Evolutionary conservation across 2,113 vertebrate species (phyloP).

Genomic region (Apus apus): DNA sequence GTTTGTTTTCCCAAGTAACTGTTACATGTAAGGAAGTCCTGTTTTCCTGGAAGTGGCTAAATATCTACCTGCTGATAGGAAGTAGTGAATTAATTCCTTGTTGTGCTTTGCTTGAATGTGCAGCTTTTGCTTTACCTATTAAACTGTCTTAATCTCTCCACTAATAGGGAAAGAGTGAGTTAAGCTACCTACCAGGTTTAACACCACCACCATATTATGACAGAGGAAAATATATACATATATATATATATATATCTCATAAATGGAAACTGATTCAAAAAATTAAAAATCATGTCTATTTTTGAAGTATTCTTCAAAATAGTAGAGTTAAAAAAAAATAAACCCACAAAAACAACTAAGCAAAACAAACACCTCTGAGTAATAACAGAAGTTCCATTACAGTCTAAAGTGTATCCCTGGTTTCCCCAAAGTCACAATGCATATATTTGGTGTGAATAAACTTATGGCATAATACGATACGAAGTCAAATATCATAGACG

Average conservation of each 20-base stretch:
- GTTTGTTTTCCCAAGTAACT: no score
- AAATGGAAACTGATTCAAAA: not conserved
- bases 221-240: not conserved
- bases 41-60: no score
- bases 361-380: not conserved
- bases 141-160: not conserved
- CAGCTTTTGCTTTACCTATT: not conserved
- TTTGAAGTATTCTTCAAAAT: not conserved
- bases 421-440: not conserved
- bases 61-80: no score
- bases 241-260: not conserved
- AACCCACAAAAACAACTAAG: no score
- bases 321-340: not conserved
- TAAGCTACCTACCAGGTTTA: not conserved
- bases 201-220: accelerated
- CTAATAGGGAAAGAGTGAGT: no score
- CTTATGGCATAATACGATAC: not conserved
- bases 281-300: not conserved
- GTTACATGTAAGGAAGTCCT: no score
- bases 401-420: not conserved
- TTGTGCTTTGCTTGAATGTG: not conserved
- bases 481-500: not conserved
- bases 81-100: no score
- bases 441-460: not conserved
- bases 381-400: not conserved